Percentiles rank a stretch among this genome's conserved stretches.
These are phyloP conservation scores for Tridacna gigas DNA, from an alignment of 2,888 invertebrate species.

Conservation along the genomic window DNA sequence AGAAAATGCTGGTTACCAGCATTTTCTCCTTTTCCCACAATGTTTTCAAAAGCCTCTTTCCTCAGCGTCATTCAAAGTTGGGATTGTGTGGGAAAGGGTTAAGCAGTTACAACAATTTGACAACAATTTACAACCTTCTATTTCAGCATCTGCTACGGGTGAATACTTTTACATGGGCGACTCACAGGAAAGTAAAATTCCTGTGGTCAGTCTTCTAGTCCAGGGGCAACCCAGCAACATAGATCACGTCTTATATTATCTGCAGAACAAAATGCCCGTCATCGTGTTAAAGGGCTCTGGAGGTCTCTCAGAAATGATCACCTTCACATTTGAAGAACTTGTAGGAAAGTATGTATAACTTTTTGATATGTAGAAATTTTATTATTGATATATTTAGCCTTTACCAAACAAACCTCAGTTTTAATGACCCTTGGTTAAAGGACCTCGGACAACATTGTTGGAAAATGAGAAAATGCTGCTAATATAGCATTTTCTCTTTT, in stretches of 20 bases:
- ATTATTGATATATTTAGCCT: too few species aligned
- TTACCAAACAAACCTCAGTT: too few species aligned
- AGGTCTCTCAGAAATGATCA: constrained; percentile 83
- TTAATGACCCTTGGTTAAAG: too few species aligned
- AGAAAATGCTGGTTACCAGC: too few species aligned
- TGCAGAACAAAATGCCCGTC: constrained; percentile 83
- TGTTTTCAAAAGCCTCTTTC: too few species aligned
- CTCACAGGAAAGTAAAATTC: constrained; percentile 69
- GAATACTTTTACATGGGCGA: constrained; percentile 10
- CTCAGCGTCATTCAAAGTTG: too few species aligned
- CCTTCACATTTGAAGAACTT: constrained; percentile 83
- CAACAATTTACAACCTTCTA: not conserved
- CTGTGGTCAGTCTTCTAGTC: constrained; percentile 84
- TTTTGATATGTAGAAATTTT: not conserved
- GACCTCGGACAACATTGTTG: too few species aligned
- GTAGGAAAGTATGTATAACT: constrained; percentile 74
- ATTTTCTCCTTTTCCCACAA: too few species aligned
- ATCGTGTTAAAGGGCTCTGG: constrained; percentile 84
- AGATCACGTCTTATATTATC: constrained; percentile 81
- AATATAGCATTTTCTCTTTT: too few species aligned
- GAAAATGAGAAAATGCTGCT: too few species aligned
- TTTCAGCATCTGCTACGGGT: not conserved
- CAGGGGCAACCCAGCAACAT: constrained; percentile 83
- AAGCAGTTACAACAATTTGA: too few species aligned
- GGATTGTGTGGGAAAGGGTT: too few species aligned